Conservation (phyloP, 2,888 invertebrate species). For the Philopedon plagiatum region DNA sequence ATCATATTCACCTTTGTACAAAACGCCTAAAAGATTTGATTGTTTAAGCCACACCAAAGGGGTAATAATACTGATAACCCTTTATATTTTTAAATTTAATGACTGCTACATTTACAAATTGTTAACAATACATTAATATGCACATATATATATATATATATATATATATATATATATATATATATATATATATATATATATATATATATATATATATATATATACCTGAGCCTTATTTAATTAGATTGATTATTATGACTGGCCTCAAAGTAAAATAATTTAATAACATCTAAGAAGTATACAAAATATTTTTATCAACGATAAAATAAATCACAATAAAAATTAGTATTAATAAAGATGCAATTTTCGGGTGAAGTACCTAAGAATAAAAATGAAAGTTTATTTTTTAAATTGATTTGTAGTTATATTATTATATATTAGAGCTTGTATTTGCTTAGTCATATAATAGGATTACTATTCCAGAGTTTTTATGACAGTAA, state of each 20-base stretch:
- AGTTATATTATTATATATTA: no score
- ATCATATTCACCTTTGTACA: not conserved
- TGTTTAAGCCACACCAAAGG: conserved; percentile 9
- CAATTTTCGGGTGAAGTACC: not conserved
- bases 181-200: conserved; percentile 55
- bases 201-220: conserved; percentile 55
- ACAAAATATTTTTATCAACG: not conserved
- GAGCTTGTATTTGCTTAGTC: no score
- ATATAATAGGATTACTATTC: no score
- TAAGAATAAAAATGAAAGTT: no score
- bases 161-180: conserved; percentile 55
- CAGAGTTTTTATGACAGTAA: no score
- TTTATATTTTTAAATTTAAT: conserved; percentile 19
- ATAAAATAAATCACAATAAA: not conserved
- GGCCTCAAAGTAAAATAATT: not conserved
- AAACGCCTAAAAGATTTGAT: conserved; percentile 14
- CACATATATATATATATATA: conserved; percentile 54
- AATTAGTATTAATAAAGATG: not conserved
- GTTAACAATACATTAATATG: conserved; percentile 56
- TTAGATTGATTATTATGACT: conserved; percentile 7
- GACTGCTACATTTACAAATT: conserved; percentile 43
- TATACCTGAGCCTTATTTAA: conserved; percentile 37
- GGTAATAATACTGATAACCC: conserved; percentile 34
- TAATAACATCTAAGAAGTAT: not conserved
- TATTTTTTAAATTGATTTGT: no score